Evolutionary conservation across 2,888 invertebrate species (phyloP).

Genomic region (Liodrosophila aerea): DNA sequence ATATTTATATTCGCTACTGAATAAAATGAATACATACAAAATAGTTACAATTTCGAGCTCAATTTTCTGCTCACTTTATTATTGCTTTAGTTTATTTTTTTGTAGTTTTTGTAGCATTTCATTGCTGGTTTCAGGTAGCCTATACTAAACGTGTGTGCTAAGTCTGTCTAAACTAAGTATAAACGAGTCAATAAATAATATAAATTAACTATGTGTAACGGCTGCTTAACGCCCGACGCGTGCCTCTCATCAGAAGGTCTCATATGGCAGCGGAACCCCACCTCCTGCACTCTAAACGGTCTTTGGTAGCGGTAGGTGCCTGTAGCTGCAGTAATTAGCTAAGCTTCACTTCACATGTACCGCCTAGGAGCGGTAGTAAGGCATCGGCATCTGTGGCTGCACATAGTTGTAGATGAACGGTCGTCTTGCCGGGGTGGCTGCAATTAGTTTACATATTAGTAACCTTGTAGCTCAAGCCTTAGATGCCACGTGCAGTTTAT

Average conservation of each 20-base stretch:
- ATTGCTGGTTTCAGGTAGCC: constrained; percentile 63
- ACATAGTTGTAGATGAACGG: constrained; percentile 78
- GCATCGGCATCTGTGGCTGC: constrained; percentile 73
- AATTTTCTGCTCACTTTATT: constrained; percentile 37
- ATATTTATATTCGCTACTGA: constrained; percentile 52
- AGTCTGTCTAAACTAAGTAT: constrained; percentile 40
- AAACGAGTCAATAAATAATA: constrained; percentile 53
- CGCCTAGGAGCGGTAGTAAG: constrained; percentile 67
- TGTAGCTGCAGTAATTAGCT: constrained; percentile 58
- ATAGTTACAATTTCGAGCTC: constrained; percentile 47
- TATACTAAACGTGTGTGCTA: constrained; percentile 65
- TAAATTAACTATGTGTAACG: constrained; percentile 41
- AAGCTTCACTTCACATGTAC: constrained; percentile 23
- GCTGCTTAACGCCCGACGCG: constrained; percentile 37
- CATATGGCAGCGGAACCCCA: constrained; percentile 67
- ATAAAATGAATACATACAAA: constrained; percentile 44
- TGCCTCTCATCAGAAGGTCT: constrained; percentile 41
- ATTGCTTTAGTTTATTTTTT: constrained; percentile 61
- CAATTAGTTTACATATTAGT: constrained; percentile 24
- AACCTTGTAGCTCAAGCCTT: neutral
- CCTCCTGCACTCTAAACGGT: constrained; percentile 44
- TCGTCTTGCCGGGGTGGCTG: constrained; percentile 65
- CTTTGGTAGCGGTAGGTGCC: constrained; percentile 61
- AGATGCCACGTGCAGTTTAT: constrained; percentile 16
- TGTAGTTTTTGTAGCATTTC: constrained; percentile 76